phyloP scores from a whole-genome alignment of 37 sponge, comb jelly and placozoan species.

The Mnemiopsis leidyi region DNA sequence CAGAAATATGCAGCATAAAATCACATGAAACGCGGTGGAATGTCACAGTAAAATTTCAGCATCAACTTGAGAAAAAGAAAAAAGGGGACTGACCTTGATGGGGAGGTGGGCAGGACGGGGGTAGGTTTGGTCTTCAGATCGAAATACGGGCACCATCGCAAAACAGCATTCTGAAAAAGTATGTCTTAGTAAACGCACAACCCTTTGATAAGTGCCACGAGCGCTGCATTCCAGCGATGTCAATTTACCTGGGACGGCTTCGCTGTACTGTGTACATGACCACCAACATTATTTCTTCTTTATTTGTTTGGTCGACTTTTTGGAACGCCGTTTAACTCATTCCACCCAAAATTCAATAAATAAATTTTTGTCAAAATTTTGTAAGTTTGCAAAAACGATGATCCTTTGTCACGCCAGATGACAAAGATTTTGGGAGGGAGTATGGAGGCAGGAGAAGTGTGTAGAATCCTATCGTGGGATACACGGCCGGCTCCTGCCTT shows the following conservation, averaged over 20 bases:
- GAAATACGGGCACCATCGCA: constrained; percentile 64
- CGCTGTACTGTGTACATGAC: not conserved
- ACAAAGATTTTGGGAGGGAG: not conserved
- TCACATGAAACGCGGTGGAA: not conserved
- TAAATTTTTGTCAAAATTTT: no score
- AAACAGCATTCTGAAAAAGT: constrained; percentile 64
- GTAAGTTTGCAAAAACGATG: no score
- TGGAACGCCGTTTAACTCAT: no score
- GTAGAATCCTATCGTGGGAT: not conserved
- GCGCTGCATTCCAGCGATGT: not conserved
- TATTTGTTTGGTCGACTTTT: no score
- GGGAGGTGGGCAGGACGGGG: constrained; percentile 48
- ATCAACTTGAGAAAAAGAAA: not conserved
- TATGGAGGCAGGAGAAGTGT: not conserved
- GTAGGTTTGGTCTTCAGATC: constrained; percentile 62
- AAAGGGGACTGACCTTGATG: constrained; percentile 16
- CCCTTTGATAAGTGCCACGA: not conserved
- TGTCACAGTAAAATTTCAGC: not conserved
- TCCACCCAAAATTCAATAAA: no score
- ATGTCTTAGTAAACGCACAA: not conserved
- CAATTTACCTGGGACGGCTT: not conserved
- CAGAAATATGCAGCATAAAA: not conserved
- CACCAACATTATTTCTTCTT: no score
- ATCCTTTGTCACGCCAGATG: no score
- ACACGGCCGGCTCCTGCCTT: not conserved